Evolutionary conservation across 2,888 invertebrate genomes (phyloP), one percentile per base, ranked within the genome.

Genomic region (Amphipyra berbera): DNA sequence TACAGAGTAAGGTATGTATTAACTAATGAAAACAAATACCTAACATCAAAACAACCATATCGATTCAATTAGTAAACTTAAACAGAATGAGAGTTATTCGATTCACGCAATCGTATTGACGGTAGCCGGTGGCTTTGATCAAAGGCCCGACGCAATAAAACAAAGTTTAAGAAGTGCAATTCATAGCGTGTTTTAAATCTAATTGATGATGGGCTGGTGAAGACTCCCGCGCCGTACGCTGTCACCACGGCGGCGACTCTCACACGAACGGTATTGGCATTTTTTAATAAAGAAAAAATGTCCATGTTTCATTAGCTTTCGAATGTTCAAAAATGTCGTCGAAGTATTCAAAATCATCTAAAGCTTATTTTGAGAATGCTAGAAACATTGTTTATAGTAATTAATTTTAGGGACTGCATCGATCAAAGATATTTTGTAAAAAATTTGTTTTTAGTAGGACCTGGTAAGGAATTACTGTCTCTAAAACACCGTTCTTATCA

Each of bases 11-110:
- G 66, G 68, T 64, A 77, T 78, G 81, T 81, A 83, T 79, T 72
- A 80, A 83, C 85, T 85, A 86, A 90, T 88, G 85, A 88, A 85
- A 88, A 86, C 85, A 82, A 89, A 89, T 88, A 83, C 84, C 82
- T 84, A 87, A 81, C 79, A 73, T 76, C 78, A 74, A 65, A 79
- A 83, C 84, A 84, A 85, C 82, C 78, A 83, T 83, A 86, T 83
- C 82, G 82, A 82, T 86, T 86, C 87, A 89, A 90, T 90, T 90
- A 88, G 87, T 83, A 81, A 75, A 83, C 81, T 76, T 77, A 81
- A 88, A 85, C 80, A 85, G 79, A 85, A 88, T 82, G 83, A 82
- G 74, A 85, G 84, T 76, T 82, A 90, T 90, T 86, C 83, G 78
- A 80, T 82, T 79, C 80, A 83, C 70, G 84, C 82, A 75, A 77